These are phyloP conservation scores for Bombus superbus DNA, from an alignment of 1,140 invertebrate genomes.

Conservation along the genomic window DNA sequence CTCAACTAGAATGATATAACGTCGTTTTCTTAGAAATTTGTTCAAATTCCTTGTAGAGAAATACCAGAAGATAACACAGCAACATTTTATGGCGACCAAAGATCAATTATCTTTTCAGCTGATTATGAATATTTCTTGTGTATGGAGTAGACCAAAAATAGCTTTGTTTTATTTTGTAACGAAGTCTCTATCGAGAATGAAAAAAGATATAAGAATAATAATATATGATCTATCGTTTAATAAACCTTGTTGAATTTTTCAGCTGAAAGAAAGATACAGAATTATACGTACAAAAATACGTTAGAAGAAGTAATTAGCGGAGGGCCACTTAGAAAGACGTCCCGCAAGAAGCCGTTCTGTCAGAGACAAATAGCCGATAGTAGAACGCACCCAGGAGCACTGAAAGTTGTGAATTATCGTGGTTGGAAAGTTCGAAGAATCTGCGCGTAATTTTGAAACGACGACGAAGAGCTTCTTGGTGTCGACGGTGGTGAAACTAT, in stretches of 20 bases:
- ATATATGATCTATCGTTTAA: background rate
- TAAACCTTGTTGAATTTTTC: too few relatives aligned
- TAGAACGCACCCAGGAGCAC: background rate
- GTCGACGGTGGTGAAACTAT: conserved; percentile 53
- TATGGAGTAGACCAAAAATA: too few relatives aligned
- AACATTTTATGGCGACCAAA: too few relatives aligned
- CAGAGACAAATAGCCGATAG: conserved; percentile 51
- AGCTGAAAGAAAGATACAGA: background rate
- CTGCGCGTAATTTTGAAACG: conserved; percentile 54
- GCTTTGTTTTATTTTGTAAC: too few relatives aligned
- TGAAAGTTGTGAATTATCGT: conserved; percentile 65
- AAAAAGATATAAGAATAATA: background rate
- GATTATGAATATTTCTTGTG: too few relatives aligned
- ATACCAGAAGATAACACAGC: too few relatives aligned
- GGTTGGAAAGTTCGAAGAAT: conserved; percentile 65
- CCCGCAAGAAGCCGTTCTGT: background rate
- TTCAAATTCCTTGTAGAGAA: too few relatives aligned
- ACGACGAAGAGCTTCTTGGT: conserved; percentile 26
- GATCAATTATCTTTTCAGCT: too few relatives aligned
- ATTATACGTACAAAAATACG: background rate
- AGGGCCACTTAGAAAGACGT: background rate
- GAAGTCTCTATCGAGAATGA: background rate
- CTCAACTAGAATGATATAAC: too few relatives aligned
- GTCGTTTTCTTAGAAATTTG: too few relatives aligned
- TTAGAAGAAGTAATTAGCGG: background rate